phyloP scores from a whole-genome alignment of 2,888 invertebrate genomes.

The Rhamnusium bicolor region DNA sequence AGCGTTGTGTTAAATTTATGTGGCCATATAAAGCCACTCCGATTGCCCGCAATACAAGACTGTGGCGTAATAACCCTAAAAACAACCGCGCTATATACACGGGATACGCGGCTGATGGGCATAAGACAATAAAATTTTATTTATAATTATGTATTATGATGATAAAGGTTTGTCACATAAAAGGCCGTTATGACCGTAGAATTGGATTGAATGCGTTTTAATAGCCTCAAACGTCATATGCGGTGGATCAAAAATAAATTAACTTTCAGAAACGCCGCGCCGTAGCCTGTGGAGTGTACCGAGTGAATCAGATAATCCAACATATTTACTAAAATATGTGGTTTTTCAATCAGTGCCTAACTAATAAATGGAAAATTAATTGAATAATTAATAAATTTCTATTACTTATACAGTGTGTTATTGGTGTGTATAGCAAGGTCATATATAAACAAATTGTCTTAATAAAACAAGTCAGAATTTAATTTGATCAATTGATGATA shows the following conservation, averaged over 20 bases:
- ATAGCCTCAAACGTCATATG: neutral
- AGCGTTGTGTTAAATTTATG: conserved; percentile 50
- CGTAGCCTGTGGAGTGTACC: too few relatives aligned
- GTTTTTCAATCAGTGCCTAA: neutral
- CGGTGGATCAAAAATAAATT: neutral
- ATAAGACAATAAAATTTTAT: conserved; percentile 31
- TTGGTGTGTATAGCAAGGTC: too few relatives aligned
- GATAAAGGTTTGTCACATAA: conserved; percentile 28
- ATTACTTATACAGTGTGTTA: too few relatives aligned
- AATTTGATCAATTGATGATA: too few relatives aligned
- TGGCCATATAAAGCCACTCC: conserved; percentile 48
- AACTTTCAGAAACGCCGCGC: neutral
- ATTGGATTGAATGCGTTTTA: conserved; percentile 8
- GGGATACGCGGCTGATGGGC: neutral
- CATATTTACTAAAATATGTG: too few relatives aligned
- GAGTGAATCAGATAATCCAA: too few relatives aligned
- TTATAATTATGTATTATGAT: conserved; percentile 33
- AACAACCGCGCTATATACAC: conserved; percentile 10
- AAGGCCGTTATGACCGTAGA: neutral
- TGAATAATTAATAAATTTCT: too few relatives aligned
- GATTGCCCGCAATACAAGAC: conserved; percentile 39
- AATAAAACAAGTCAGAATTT: too few relatives aligned
- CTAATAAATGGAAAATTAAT: too few relatives aligned
- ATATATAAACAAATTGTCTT: too few relatives aligned
- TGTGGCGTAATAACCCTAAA: conserved; percentile 32